Percentiles rank a stretch among this genome's conserved stretches.
These are phyloP conservation scores for Amphiprion ocellaris DNA, from an alignment of 2,113 vertebrate species.

Conservation along the genomic window DNA sequence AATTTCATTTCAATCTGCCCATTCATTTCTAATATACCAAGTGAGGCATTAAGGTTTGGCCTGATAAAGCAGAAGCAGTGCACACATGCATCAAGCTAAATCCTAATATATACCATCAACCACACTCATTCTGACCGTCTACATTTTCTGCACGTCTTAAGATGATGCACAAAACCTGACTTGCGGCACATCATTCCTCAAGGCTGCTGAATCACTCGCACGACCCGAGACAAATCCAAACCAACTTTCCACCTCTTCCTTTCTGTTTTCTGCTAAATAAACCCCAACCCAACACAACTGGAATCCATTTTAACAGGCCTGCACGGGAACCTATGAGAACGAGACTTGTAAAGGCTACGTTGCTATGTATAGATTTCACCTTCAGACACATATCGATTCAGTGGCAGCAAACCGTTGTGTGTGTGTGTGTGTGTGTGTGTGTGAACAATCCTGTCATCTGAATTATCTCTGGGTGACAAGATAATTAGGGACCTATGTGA, in stretches of 20 bases:
- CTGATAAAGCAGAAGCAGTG: neutral
- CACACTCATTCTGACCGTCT: neutral
- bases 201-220: slow-evolving; percentile 21
- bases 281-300: neutral
- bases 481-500: slow-evolving; percentile 63
- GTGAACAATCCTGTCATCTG: slow-evolving; percentile 38
- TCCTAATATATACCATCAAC: neutral
- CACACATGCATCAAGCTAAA: slow-evolving; percentile 1
- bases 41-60: neutral
- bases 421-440: neutral
- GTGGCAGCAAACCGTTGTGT: slow-evolving; percentile 7
- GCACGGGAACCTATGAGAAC: neutral
- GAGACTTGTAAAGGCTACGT: slow-evolving; percentile 7
- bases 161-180: neutral
- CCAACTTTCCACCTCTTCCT: neutral
- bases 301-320: slow-evolving; percentile 1
- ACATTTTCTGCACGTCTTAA: slow-evolving; percentile 13
- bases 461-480: slow-evolving; percentile 62
- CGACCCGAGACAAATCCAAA: neutral
- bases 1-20: neutral
- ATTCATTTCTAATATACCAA: neutral
- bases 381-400: slow-evolving; percentile 59
- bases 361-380: slow-evolving; percentile 20
- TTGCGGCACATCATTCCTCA: neutral
- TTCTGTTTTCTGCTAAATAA: slow-evolving; percentile 3